These are phyloP conservation scores for Aphis craccivora DNA, from an alignment of 1,140 invertebrate genomes.

Conservation along the genomic window DNA sequence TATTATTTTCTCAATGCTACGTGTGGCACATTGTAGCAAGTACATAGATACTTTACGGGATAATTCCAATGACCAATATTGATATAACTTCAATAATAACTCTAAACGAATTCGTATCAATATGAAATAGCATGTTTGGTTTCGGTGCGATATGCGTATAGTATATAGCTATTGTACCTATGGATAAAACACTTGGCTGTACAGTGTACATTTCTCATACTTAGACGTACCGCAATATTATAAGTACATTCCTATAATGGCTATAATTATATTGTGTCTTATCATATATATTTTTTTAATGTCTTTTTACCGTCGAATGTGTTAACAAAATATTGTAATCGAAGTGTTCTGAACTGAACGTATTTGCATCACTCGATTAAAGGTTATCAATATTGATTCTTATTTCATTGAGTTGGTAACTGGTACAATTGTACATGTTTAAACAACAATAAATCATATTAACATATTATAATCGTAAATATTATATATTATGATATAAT, in stretches of 20 bases:
- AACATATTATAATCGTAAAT: not conserved
- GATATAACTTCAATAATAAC: not conserved
- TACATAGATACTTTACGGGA: not conserved
- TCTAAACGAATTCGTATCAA: not conserved
- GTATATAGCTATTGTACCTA: not conserved
- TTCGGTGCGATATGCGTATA: not conserved
- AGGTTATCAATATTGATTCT: not conserved
- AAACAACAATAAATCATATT: not conserved
- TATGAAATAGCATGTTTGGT: not conserved
- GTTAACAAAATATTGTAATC: not conserved
- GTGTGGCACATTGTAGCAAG: not conserved
- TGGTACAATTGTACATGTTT: no score
- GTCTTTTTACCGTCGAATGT: not conserved
- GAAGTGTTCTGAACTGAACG: not conserved
- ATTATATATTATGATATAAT: no score
- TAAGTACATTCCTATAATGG: not conserved
- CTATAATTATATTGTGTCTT: not conserved
- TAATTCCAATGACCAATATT: not conserved
- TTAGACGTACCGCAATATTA: not conserved
- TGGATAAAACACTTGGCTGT: not conserved
- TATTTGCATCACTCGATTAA: not conserved
- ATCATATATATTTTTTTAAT: not conserved
- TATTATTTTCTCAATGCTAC: slow-evolving; percentile 9
- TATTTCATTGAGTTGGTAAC: not conserved
- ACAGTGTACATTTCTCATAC: not conserved